Evolutionary conservation across 2,797 vertebrate genomes (phyloP).

Genomic region (Morus bassanus): DNA sequence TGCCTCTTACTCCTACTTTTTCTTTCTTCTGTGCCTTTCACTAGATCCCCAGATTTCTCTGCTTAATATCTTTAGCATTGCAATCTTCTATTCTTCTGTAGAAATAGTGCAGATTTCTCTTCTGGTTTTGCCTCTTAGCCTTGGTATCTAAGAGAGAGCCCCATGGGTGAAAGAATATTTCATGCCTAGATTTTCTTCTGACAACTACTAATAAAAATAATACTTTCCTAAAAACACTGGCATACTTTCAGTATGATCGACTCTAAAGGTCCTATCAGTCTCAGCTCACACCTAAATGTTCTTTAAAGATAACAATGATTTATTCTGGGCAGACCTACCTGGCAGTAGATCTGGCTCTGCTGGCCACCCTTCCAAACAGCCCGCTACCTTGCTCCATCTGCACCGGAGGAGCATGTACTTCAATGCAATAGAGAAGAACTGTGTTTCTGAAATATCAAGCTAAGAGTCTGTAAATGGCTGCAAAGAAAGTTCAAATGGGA

Average conservation of each 20-base stretch:
- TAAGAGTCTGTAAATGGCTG: background rate
- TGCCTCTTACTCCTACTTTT: background rate
- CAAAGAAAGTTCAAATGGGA: background rate
- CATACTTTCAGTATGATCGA: background rate
- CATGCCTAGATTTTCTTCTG: background rate
- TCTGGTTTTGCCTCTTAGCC: background rate
- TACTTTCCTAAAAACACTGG: background rate
- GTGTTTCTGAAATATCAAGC: background rate
- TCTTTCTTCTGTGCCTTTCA: background rate
- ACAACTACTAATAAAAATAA: background rate
- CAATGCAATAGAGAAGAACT: background rate
- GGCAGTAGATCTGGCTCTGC: background rate
- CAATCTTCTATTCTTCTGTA: background rate
- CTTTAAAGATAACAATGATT: background rate
- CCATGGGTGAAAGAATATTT: background rate
- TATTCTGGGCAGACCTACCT: background rate
- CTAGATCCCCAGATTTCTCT: background rate
- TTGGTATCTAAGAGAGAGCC: background rate
- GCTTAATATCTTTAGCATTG: background rate
- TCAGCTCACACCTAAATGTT: background rate
- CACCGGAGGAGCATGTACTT: accelerated
- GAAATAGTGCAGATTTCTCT: background rate
- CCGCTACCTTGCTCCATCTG: background rate
- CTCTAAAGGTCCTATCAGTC: background rate
- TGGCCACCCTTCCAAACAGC: background rate